phyloP scores from a whole-genome alignment of 2,113 vertebrate genomes.

The Maylandia zebra region DNA sequence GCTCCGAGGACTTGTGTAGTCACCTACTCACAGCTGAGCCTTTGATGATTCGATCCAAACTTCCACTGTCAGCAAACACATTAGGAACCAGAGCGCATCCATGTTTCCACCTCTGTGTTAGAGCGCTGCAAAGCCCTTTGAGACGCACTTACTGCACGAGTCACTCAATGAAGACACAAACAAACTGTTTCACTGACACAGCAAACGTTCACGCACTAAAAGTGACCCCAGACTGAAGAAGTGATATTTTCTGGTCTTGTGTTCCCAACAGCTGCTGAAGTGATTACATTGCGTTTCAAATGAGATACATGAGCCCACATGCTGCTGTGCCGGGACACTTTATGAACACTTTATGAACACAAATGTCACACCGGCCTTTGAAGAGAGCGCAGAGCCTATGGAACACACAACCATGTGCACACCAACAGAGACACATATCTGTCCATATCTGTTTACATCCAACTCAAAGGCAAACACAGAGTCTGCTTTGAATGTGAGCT shows the following conservation, averaged over 20 bases:
- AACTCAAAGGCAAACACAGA: not conserved
- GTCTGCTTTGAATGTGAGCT: not conserved
- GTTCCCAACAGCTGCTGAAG: not conserved
- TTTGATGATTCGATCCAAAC: not conserved
- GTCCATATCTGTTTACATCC: not conserved
- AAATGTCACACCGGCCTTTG: conserved; percentile 35
- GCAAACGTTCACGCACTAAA: not conserved
- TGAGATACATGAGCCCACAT: not conserved
- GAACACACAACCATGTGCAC: not conserved
- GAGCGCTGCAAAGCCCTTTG: not conserved
- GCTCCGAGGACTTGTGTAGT: not conserved
- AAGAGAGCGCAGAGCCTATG: not conserved
- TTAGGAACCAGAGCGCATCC: not conserved
- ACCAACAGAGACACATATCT: not conserved
- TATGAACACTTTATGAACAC: too few relatives aligned
- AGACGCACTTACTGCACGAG: fast-evolving
- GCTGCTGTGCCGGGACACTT: not conserved
- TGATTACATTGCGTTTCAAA: conserved; percentile 18
- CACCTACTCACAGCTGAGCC: not conserved
- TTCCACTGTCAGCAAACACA: not conserved
- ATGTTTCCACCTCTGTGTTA: fast-evolving
- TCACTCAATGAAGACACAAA: not conserved
- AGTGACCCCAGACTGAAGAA: not conserved
- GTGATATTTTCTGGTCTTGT: not conserved
- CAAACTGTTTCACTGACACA: not conserved